Evolutionary conservation across 2,113 vertebrate genomes (phyloP).

Genomic region (Phylloscopus whistleri): DNA sequence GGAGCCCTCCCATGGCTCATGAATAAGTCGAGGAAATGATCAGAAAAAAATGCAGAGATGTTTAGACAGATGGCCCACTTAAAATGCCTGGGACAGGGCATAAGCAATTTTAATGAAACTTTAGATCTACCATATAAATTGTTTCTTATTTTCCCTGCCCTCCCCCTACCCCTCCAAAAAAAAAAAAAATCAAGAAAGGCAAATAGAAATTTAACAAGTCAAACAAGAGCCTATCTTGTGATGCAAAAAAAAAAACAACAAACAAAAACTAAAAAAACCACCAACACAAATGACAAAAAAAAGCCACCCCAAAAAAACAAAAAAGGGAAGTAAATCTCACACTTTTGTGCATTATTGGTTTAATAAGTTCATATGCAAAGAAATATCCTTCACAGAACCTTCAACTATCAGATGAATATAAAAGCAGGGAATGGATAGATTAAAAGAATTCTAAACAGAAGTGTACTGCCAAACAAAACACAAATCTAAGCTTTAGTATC

Average conservation of each 20-base stretch:
- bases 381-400: conserved; percentile 74
- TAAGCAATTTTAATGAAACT: conserved; percentile 97
- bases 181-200: conserved; percentile 70
- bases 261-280: neutral
- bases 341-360: conserved; percentile 65
- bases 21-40: conserved; percentile 99
- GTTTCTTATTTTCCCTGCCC: conserved; percentile 80
- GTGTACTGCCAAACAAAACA: conserved; percentile 88
- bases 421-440: conserved; percentile 81
- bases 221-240: conserved; percentile 75
- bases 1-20: conserved; percentile 98
- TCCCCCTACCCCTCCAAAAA: neutral
- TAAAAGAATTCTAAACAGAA: conserved; percentile 88
- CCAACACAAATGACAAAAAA: neutral
- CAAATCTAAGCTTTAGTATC: conserved; percentile 73
- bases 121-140: conserved; percentile 93
- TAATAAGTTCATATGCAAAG: conserved; percentile 79
- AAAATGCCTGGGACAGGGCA: conserved; percentile 91
- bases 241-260: conserved; percentile 41
- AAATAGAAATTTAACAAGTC: conserved; percentile 82
- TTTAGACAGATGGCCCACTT: conserved; percentile 99
- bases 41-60: conserved; percentile 96
- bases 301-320: neutral
- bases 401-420: conserved; percentile 81
- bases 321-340: conserved; percentile 10